Evolutionary conservation across 2,888 invertebrate species (phyloP), one percentile per base, ranked within the genome.

Genomic region (Phrixothrix hirtus): DNA sequence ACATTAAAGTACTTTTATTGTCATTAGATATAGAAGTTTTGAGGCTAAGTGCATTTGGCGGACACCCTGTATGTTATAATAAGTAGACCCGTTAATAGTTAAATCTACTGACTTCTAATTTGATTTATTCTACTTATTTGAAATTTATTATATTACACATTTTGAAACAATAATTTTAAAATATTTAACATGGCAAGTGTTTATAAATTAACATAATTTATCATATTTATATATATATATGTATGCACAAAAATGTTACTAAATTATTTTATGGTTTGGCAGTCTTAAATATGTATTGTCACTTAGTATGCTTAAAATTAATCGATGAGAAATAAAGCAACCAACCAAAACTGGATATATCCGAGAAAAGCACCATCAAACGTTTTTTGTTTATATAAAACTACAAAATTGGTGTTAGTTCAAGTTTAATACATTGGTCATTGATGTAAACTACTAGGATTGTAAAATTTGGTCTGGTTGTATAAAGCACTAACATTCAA

Each of bases 201-300:
- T 26, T 13, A 12, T 16, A 13, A n/a, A 14, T 5, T 26, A 25
- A 39, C 30, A 14, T 9, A 32, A n/a, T n/a, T n/a, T n/a, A n/a
- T n/a, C n/a, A n/a, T n/a, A n/a, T n/a, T n/a, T n/a, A n/a, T n/a
- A n/a, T n/a, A n/a, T n/a, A n/a, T n/a, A 34, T 31, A 27, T 21
- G 9, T 45, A 36, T 50, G 38, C 38, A 50, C 32, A 50, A 32
- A 27, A 26, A 21, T 49, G 32, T 29, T 34, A 34, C 37, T 25
- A 38, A 51, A 48, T 14, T 44, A 32, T 54, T 47, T 53, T 54
- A 48, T 56, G 51, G 49, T 48, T 56, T 60, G 57, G 64, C 71
- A 70, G 71, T 71, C 71, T 71, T 70, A 57, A 55, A 57, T 43
- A 63, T 64, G 67, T 71, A 71, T 71, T 71, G 71, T 71, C 71